Evolutionary conservation across 2,797 vertebrate genomes (phyloP).

Genomic region (Neosilurus hyrtlii): DNA sequence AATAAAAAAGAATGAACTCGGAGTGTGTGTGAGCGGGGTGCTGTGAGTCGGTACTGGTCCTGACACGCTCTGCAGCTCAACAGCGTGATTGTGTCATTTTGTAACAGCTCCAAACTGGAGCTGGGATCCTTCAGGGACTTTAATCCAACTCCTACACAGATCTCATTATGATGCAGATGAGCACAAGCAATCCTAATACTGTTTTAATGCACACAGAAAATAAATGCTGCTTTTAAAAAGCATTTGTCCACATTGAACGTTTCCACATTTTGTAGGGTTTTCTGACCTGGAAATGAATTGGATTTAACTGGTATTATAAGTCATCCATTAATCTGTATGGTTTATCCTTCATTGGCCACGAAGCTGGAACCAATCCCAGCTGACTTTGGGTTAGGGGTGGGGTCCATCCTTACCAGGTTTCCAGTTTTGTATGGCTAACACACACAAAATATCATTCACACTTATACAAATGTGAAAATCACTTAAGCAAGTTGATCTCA

Average conservation of each 20-base stretch:
- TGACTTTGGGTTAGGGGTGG: too few relatives aligned
- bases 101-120: neutral
- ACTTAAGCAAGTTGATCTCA: too few relatives aligned
- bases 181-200: conserved; percentile 9
- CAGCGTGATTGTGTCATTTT: neutral
- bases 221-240: neutral
- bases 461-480: too few relatives aligned
- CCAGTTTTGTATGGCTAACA: too few relatives aligned
- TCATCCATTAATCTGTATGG: neutral
- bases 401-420: too few relatives aligned
- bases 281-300: neutral
- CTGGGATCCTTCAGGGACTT: neutral
- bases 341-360: too few relatives aligned
- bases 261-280: neutral
- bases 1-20: neutral
- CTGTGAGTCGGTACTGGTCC: neutral
- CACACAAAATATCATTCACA: too few relatives aligned
- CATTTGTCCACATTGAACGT: neutral
- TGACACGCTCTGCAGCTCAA: neutral
- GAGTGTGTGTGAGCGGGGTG: neutral
- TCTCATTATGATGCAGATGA: neutral
- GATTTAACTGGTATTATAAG: neutral
- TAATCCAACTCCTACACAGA: conserved; percentile 25
- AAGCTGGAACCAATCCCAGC: too few relatives aligned
- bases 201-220: conserved; percentile 8